phyloP scores from a whole-genome alignment of 2,797 vertebrate species.

The Peromyscus aztecus region DNA sequence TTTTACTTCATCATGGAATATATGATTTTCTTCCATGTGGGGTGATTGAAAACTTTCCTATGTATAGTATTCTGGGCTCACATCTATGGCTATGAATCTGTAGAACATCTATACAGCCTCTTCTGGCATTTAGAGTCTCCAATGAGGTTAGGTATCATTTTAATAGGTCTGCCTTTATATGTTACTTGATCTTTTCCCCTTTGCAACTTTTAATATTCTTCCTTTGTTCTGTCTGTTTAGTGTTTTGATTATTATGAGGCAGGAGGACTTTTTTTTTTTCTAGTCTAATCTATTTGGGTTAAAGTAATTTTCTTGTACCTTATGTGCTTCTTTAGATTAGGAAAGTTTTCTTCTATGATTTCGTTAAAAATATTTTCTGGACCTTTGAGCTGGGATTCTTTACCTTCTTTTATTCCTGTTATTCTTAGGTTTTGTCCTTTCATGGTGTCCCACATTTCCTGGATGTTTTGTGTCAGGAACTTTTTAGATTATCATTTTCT shows the following conservation, averaged over 20 bases:
- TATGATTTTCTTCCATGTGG: not conserved
- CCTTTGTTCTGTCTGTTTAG: not conserved
- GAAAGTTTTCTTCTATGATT: not conserved
- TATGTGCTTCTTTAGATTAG: not conserved
- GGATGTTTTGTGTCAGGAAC: not conserved
- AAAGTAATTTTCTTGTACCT: not conserved
- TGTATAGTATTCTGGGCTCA: not conserved
- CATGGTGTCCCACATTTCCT: not conserved
- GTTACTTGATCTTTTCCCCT: not conserved
- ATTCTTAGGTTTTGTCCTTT: not conserved
- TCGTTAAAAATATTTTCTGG: not conserved
- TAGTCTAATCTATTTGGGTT: not conserved
- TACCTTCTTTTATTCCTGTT: not conserved
- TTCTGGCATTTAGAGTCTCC: not conserved
- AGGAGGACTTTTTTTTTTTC: not conserved
- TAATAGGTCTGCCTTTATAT: not conserved
- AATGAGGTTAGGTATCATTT: not conserved
- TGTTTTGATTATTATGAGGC: not conserved
- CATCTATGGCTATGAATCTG: not conserved
- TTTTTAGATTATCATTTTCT: not conserved
- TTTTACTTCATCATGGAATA: not conserved
- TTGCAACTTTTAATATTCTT: not conserved
- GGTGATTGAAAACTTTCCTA: not conserved
- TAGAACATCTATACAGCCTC: not conserved
- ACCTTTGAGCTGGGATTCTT: not conserved